Percentiles rank a stretch among this genome's conserved stretches.
Evolutionary conservation across 1,140 invertebrate species (phyloP).

Genomic region (Cephus cinctus): DNA sequence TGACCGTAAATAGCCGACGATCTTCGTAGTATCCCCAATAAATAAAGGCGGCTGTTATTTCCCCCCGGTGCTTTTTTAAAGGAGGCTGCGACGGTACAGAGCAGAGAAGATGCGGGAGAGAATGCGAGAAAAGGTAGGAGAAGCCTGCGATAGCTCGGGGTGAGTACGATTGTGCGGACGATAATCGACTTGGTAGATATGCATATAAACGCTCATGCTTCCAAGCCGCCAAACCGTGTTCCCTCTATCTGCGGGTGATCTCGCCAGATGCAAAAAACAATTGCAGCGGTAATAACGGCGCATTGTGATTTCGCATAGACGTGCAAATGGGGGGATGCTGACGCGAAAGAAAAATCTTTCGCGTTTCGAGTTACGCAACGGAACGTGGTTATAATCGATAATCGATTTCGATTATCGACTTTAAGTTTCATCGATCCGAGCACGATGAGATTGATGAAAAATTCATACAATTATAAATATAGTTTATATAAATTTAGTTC

Average conservation of each 20-base stretch:
- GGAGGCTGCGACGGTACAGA: too few relatives aligned
- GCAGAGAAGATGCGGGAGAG: conserved; percentile 10
- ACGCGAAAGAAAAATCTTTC: too few relatives aligned
- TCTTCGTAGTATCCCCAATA: neutral
- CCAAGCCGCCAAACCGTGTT: conserved; percentile 29
- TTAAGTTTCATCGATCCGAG: too few relatives aligned
- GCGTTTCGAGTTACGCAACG: too few relatives aligned
- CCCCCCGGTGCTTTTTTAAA: too few relatives aligned
- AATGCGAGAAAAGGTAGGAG: conserved; percentile 11
- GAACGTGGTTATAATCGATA: too few relatives aligned
- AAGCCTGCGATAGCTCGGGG: conserved; percentile 34
- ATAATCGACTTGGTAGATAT: conserved; percentile 43
- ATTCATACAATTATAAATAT: too few relatives aligned
- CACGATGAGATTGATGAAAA: too few relatives aligned
- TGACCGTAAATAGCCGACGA: neutral
- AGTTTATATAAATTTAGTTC: too few relatives aligned
- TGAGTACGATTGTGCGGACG: conserved; percentile 40
- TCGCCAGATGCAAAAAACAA: conserved; percentile 39
- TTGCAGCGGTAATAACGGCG: conserved; percentile 37
- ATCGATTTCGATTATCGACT: too few relatives aligned
- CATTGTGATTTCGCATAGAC: too few relatives aligned
- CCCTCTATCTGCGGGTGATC: conserved; percentile 32
- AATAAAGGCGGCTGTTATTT: neutral
- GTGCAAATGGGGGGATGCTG: too few relatives aligned
- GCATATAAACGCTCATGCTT: conserved; percentile 41